Percentiles rank a stretch among this genome's conserved stretches.
Evolutionary conservation across 1,140 invertebrate genomes (phyloP).

Genomic region (Ruditapes philippinarum): DNA sequence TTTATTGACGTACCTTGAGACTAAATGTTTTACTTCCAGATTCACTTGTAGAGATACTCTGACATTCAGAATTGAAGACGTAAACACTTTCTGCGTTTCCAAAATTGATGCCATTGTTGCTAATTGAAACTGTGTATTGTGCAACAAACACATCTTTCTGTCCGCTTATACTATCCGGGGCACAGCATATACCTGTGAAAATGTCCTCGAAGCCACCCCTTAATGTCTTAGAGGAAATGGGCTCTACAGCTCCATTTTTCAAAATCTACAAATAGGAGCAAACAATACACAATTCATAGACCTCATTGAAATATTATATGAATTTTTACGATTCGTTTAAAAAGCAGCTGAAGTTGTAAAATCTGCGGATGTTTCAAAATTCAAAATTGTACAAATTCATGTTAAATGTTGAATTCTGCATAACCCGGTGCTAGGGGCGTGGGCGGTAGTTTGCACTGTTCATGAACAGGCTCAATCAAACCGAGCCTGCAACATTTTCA

Average conservation of each 20-base stretch:
- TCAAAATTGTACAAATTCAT: no score
- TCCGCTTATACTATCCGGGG: neutral
- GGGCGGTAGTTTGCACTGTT: no score
- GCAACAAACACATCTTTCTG: neutral
- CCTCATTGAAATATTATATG: neutral
- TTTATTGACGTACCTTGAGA: no score
- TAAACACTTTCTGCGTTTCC: neutral
- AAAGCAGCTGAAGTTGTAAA: no score
- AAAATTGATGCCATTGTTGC: neutral
- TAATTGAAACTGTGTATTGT: neutral
- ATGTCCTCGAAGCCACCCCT: neutral
- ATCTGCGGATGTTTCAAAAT: no score
- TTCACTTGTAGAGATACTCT: no score
- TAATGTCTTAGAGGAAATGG: neutral
- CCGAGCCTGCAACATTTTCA: no score
- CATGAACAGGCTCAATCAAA: no score
- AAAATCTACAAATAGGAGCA: neutral
- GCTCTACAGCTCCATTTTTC: neutral
- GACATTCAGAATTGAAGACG: neutral
- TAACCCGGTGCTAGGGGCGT: no score
- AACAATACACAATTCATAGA: neutral
- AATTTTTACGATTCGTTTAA: no score
- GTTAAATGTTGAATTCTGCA: no score
- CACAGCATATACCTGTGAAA: neutral
- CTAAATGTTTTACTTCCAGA: no score